Conservation (phyloP, 1,140 invertebrate genomes). For the Drosophila micromelanica region DNA sequence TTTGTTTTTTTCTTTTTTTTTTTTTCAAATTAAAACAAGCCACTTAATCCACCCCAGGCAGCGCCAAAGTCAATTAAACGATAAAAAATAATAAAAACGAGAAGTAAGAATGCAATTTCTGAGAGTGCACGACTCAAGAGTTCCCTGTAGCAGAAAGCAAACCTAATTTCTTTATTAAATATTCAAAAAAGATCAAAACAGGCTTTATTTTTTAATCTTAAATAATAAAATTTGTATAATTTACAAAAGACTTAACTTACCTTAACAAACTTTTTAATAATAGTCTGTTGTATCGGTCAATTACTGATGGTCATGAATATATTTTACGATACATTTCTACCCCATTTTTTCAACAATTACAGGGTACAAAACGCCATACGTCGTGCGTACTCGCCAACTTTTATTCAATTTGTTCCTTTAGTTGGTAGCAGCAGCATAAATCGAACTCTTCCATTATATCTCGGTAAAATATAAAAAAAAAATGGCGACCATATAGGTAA, state of each 20-base stretch:
- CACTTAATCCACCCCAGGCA: slow-evolving; percentile 61
- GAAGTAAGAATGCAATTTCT: not conserved
- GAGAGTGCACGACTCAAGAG: not conserved
- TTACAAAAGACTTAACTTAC: too few species aligned
- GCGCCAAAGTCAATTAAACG: slow-evolving; percentile 67
- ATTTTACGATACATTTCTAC: too few species aligned
- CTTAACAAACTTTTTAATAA: too few species aligned
- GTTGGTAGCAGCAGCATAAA: not conserved
- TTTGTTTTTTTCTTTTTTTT: slow-evolving; percentile 44
- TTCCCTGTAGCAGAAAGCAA: not conserved
- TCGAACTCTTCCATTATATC: slow-evolving; percentile 43
- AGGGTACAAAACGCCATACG: slow-evolving; percentile 16
- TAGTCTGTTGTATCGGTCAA: too few species aligned
- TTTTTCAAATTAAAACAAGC: slow-evolving; percentile 67
- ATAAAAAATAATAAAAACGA: slow-evolving; percentile 47
- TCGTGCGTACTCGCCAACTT: slow-evolving; percentile 21
- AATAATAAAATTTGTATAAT: too few species aligned
- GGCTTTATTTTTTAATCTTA: too few species aligned
- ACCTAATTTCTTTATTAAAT: too few species aligned
- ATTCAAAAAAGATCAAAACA: too few species aligned
- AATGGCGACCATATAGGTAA: slow-evolving; percentile 1
- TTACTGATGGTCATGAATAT: too few species aligned
- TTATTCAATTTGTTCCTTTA: slow-evolving; percentile 45
- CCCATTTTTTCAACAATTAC: not conserved
- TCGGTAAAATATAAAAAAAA: slow-evolving; percentile 37